Base-by-base conservation (phyloP, 2,113 vertebrate genomes). In the Oxyruncus cristatus region DNA sequence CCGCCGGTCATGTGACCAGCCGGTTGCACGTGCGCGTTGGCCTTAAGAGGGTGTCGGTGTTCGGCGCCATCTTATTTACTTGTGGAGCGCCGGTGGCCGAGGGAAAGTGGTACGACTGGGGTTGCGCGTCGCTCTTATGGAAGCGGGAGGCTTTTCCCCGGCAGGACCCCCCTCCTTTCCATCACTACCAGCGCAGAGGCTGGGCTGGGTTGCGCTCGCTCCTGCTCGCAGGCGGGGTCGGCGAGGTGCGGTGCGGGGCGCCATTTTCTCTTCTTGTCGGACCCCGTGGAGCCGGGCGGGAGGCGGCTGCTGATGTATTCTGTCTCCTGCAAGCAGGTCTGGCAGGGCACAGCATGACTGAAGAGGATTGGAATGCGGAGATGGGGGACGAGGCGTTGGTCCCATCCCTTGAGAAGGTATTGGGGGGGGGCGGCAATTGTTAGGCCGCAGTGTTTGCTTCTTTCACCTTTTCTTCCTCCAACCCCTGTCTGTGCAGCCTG, bases 281-380 rank as follows among this genome's bases (percentile, higher is more conserved):
- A 1, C 2, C 0, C 0, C 5, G 1, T 5, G 50, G 12, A 20
- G 27, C 8, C 4, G 20, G 66, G 24, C 3, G 5, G 5, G 21
- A 10, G 6, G 2, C 5, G 0, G 2, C 11, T 1, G 8, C 20
- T 88, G 7, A 55, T 24, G 27, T 16, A 20, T 37, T 55, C 11
- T 14, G 4, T 52, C 3, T 52, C 6, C 5, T 33, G 21, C 8
- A 10, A 2, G 11, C 44, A 73, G 86, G 9, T 33, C 6, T 4
- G 33, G 10, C 11, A 6, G 16, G 4, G 5, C 2, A 1, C 74
- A 55, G 30, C 61, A 97, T 97, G 97, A 68, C 49, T 15, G 87
- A 89, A 39, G 98, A 98, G 62, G 94, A 98, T 66, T 98, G 98
- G 98, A 94, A 98, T 15, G 30, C 62, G 5, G 98, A 98, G 74